Evolutionary conservation across 2,888 invertebrate species (phyloP).

Genomic region (Furcula furcula): DNA sequence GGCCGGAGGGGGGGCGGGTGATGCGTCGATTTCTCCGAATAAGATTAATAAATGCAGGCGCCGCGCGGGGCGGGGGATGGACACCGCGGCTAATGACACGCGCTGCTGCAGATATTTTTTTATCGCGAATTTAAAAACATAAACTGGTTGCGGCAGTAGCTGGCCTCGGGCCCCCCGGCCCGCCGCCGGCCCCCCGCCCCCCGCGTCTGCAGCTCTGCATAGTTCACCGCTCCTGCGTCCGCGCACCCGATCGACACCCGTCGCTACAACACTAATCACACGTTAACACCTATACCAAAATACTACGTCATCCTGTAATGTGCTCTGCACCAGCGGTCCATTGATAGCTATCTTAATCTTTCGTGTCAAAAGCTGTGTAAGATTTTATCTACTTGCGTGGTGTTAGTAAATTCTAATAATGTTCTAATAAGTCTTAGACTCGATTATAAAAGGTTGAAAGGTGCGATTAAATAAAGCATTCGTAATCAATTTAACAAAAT

Average conservation of each 20-base stretch:
- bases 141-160: conserved; percentile 62
- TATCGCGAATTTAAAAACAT: conserved; percentile 75
- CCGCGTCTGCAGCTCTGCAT: conserved; percentile 36
- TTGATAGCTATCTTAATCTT: conserved; percentile 20
- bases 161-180: conserved; percentile 22
- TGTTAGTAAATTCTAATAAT: conserved; percentile 19
- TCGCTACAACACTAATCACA: conserved; percentile 41
- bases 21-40: conserved; percentile 78
- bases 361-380: conserved; percentile 11
- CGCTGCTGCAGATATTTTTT: conserved; percentile 72
- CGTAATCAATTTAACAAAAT: no score
- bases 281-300: conserved; percentile 30
- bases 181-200: conserved; percentile 25
- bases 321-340: conserved; percentile 1
- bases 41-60: conserved; percentile 76
- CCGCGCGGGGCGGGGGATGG: conserved; percentile 34
- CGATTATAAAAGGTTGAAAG: no score
- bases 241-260: conserved; percentile 37
- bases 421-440: conserved; percentile 12
- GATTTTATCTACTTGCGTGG: conserved; percentile 16
- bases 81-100: conserved; percentile 73
- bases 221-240: conserved; percentile 49
- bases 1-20: conserved; percentile 35
- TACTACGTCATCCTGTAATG: conserved; percentile 5
- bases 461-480: no score